A percentile compares a stretch with the other conserved stretches of the same genome.
phyloP scores from a whole-genome alignment of 2,888 invertebrate genomes.

The Cantharis flavilabris region DNA sequence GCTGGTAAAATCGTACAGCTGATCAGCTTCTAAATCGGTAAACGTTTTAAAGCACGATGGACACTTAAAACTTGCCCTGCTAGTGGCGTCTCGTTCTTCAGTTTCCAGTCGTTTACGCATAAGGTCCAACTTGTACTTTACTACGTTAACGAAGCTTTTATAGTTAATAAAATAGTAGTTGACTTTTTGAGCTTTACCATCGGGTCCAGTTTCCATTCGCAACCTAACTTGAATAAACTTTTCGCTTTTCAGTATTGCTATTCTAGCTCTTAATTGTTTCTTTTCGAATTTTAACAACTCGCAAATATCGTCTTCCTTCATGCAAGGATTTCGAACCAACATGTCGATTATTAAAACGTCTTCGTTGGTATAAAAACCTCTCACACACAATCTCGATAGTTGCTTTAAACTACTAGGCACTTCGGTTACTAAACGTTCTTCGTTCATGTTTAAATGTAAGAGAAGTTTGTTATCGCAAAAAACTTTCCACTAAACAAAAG shows the following conservation, averaged over 20 bases:
- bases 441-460: constrained; percentile 58
- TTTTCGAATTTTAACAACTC: constrained; percentile 92
- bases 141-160: constrained; percentile 95
- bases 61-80: constrained; percentile 94
- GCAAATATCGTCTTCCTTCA: constrained; percentile 89
- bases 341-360: constrained; percentile 94
- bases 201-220: constrained; percentile 93
- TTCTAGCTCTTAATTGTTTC: constrained; percentile 88
- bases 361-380: constrained; percentile 93
- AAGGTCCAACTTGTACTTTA: constrained; percentile 95
- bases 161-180: constrained; percentile 98
- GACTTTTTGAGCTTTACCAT: constrained; percentile 93
- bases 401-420: constrained; percentile 93
- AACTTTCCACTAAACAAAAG: not conserved
- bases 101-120: constrained; percentile 96
- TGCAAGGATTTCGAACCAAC: constrained; percentile 93
- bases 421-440: constrained; percentile 82
- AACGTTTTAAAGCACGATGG: constrained; percentile 90
- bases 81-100: constrained; percentile 92
- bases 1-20: constrained; percentile 82
- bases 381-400: constrained; percentile 85
- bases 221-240: constrained; percentile 91
- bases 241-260: constrained; percentile 85
- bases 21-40: constrained; percentile 94
- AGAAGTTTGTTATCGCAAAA: not conserved